Base-by-base conservation (phyloP, 2,888 invertebrate species). In the Pachliopta kotzebuea region DNA sequence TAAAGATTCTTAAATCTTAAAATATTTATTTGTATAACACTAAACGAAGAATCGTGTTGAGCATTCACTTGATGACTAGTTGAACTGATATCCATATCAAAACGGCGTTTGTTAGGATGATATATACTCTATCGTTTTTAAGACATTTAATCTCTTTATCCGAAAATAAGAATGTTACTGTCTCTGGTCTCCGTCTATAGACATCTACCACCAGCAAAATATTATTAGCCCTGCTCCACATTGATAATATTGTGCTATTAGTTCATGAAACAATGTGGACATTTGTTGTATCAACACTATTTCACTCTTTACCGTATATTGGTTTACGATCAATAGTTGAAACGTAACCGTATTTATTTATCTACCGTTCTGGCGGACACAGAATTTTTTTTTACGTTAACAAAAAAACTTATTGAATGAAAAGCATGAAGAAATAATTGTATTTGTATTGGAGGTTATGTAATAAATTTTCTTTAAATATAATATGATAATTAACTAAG, bases 311-410 rank as follows among this genome's bases (percentile, higher is more conserved):
- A 18, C 45, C n/a, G n/a, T 45, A n/a, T 45, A 45, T 45, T 45
- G 45, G 45, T 45, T n/a, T 45, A 45, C n/a, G 1, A n/a, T 45
- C 45, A 45, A 45, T n/a, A n/a, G 45, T 45, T 45, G 45, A 45
- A 45, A 45, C 45, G 45, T 45, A 45, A 45, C 37, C 37, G 37
- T 45, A 45, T 45, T 45, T 45, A 45, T 45, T 45, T 45, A 45
- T n/a, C n/a, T 45, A 54, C 23, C 21, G 45, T 45, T 45, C 45
- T 18, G 18, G 45, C 45, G 9, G 45, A 45, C 45, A 14, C 14
- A 37, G 37, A 37, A 0, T 37, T 45, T 45, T 45, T 45, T 18
- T 18, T 18, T 45, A 18, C 45, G 18, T 45, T 8, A n/a, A 9
- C 37, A 45, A 45, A n/a, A 45, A 45, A n/a, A 45, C 45, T 18